Percentiles rank a stretch among this genome's conserved stretches.
Evolutionary conservation across 1,140 invertebrate genomes (phyloP).

Genomic region (Araneus ventricosus): DNA sequence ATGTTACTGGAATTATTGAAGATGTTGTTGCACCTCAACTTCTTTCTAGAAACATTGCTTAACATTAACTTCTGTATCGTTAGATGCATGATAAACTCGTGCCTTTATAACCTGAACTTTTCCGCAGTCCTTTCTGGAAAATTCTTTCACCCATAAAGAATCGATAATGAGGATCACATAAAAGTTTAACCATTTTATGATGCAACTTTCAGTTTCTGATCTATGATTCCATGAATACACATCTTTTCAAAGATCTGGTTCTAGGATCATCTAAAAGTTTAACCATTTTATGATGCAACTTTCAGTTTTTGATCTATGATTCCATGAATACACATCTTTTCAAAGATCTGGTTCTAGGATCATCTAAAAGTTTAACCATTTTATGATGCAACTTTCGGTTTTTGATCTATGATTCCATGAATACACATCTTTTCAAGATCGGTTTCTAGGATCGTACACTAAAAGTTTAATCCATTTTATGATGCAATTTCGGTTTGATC

Average conservation of each 20-base stretch:
- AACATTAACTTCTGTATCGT: no score
- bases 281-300: conserved; percentile 88
- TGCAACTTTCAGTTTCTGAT: conserved; percentile 94
- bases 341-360: not conserved
- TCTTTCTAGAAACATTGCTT: no score
- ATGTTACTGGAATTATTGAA: no score
- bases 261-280: not conserved
- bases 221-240: conserved; percentile 79
- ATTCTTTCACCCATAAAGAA: no score
- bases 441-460: not conserved
- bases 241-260: not conserved
- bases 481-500: conserved; percentile 95
- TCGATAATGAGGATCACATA: no score
- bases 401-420: conserved; percentile 83
- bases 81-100: no score
- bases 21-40: no score
- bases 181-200: no score
- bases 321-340: no score
- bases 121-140: no score
- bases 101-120: no score
- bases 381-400: conserved; percentile 98
- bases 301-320: conserved; percentile 90
- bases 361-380: not conserved
- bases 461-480: no score
- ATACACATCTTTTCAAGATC: not conserved